Evolutionary conservation across 2,113 vertebrate species (phyloP).

Genomic region (Gallinago undulata): DNA sequence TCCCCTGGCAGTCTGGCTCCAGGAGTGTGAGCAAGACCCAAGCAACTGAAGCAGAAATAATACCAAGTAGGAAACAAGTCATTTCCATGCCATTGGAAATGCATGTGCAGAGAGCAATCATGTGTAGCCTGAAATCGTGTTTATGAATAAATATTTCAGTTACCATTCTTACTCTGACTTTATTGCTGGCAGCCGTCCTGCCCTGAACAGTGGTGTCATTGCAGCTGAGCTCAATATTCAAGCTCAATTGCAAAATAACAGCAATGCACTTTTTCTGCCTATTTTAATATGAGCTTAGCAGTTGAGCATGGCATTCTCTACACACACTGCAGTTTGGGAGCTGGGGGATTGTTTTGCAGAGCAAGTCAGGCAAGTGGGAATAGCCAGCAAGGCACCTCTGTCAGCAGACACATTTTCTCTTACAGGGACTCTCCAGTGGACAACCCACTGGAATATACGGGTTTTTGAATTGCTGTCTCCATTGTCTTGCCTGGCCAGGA

Average conservation of each 20-base stretch:
- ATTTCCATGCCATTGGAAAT: neutral
- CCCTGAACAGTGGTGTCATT: neutral
- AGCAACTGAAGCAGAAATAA: neutral
- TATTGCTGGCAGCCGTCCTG: neutral
- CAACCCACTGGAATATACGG: neutral
- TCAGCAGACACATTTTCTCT: neutral
- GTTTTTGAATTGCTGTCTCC: neutral
- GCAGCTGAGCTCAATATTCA: neutral
- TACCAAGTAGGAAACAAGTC: neutral
- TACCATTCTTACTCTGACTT: neutral
- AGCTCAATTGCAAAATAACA: neutral
- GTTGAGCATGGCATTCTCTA: neutral
- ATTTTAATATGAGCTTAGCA: neutral
- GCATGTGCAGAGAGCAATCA: neutral
- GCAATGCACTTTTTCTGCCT: neutral
- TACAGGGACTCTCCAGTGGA: neutral
- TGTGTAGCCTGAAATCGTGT: neutral
- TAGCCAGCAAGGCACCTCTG: neutral
- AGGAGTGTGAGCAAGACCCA: neutral
- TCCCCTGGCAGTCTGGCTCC: neutral
- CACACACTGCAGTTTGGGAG: neutral
- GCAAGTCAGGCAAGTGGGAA: neutral
- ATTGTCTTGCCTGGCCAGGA: neutral
- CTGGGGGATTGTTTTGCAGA: neutral
- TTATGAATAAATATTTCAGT: slow-evolving; percentile 20